A percentile compares a stretch with the other conserved stretches of the same genome.
Conservation (phyloP, 1,140 invertebrate genomes). For the Drosophila lowei region DNA sequence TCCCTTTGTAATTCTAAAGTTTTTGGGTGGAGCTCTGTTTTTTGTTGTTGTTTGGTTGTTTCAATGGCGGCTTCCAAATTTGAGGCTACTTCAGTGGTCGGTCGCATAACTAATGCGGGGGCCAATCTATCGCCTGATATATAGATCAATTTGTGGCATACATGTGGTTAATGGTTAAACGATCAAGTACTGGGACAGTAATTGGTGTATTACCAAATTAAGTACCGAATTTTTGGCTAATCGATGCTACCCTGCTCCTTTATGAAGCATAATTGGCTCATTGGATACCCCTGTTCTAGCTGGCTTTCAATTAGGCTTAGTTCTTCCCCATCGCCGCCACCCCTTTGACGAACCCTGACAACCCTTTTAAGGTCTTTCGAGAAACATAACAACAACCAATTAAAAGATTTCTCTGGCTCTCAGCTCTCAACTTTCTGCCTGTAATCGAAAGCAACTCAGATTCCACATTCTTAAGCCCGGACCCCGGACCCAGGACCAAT, state of each 20-base stretch:
- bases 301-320: slow-evolving; percentile 36
- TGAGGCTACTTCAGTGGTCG: slow-evolving; percentile 36
- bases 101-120: slow-evolving; percentile 29
- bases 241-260: too few species aligned
- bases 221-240: not conserved
- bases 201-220: slow-evolving; percentile 21
- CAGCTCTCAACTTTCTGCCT: slow-evolving; percentile 42
- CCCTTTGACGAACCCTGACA: slow-evolving; percentile 50
- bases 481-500: not conserved
- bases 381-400: slow-evolving; percentile 69
- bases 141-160: slow-evolving; percentile 2
- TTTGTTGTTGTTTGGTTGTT: slow-evolving; percentile 4
- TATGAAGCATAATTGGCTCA: slow-evolving; percentile 50
- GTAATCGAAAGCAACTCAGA: slow-evolving; percentile 3
- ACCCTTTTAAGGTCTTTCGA: slow-evolving; percentile 56
- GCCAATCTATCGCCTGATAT: not conserved
- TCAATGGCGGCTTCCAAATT: slow-evolving; percentile 51
- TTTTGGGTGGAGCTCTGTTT: slow-evolving; percentile 34
- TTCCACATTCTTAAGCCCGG: slow-evolving; percentile 33
- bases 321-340: slow-evolving; percentile 11
- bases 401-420: slow-evolving; percentile 61
- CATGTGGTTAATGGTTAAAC: not conserved
- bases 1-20: slow-evolving; percentile 39
- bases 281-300: slow-evolving; percentile 22
- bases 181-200: not conserved